Evolutionary conservation across 53 echinoderm and acorn worm species (phyloP), one percentile per base, ranked within the genome.

Genomic region (Crossaster papposus): DNA sequence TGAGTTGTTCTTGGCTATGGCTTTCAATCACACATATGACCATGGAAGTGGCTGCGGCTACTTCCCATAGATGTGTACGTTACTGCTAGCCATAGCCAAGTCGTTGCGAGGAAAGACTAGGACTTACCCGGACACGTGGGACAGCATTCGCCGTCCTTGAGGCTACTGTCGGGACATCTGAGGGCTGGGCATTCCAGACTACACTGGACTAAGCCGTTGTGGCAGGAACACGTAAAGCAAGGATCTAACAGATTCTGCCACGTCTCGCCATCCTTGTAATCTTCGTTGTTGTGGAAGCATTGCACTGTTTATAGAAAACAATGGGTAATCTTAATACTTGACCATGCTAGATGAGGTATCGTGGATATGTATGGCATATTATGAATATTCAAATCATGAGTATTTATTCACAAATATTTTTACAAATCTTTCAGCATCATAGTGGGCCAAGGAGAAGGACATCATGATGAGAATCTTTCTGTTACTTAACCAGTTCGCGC

Each of bases 191-290:
- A 93, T 17, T 53, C 79, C 78, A 65, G 62, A 65, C 36, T 86
- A 72, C 78, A 94, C 58, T 17, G 63, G 10, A 89, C 91, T 89
- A 85, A 32, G 13, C 95, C 95, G 81, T 83, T 84, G 15, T 31
- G 52, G 78, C 96, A 96, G 22, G 82, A 80, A 79, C 96, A 96
- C 52, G 89, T 54, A 51, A 93, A 79, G 71, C 96, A 96, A 26
- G 37, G 7, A 36, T 76, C 77, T 22, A 80, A 38, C 14, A 80
- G 77, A 36, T 83, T 88, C 18, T 71, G 34, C 96, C 96, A 96
- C 26, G 73, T 77, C 24, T 93, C 92, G 35, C 95, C 92, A 52
- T 95, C 93, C 91, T 95, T 52, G 62, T 28, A 44, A 36, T 76
- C 87, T 1, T n/a, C 1, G 28, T 87, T 87, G 6, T 32, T 11